phyloP scores from a whole-genome alignment of 2,113 vertebrate genomes.

The Morphnarchus princeps region DNA sequence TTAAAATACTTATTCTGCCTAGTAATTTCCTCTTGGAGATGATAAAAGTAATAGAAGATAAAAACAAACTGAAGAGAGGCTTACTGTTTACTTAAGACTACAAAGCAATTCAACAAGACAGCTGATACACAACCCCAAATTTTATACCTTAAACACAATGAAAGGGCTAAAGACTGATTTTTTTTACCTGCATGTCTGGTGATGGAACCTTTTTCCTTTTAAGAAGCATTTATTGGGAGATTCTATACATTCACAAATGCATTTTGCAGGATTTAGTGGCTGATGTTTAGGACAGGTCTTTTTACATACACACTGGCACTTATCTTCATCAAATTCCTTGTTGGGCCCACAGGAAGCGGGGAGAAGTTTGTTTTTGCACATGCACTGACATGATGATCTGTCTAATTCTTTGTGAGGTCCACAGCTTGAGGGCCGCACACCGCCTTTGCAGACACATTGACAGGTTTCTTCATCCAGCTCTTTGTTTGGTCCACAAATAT shows the following conservation, averaged over 20 bases:
- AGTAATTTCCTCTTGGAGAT: not conserved
- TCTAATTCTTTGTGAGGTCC: slow-evolving; percentile 84
- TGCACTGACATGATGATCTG: slow-evolving; percentile 84
- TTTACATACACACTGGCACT: slow-evolving; percentile 87
- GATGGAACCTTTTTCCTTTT: slow-evolving; percentile 88
- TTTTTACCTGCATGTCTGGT: slow-evolving; percentile 90
- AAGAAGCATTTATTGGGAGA: slow-evolving; percentile 91
- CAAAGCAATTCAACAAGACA: not conserved
- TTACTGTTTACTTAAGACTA: not conserved
- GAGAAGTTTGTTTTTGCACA: slow-evolving; percentile 81
- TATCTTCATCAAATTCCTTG: slow-evolving; percentile 85
- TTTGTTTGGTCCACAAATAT: slow-evolving; percentile 86
- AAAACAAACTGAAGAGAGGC: not conserved
- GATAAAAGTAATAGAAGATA: not conserved
- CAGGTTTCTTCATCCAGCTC: slow-evolving; percentile 92
- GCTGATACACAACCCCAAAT: not conserved
- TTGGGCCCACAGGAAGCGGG: slow-evolving; percentile 77
- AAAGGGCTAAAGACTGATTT: not conserved
- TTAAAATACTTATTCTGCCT: not conserved
- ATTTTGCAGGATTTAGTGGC: slow-evolving; percentile 88
- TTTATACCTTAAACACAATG: not conserved
- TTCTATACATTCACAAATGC: slow-evolving; percentile 91
- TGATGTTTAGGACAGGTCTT: slow-evolving; percentile 86
- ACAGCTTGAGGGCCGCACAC: slow-evolving; percentile 73
- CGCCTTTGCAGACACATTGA: slow-evolving; percentile 86